Evolutionary conservation across 1,140 invertebrate genomes (phyloP).

Genomic region (Colletes latitarsis): DNA sequence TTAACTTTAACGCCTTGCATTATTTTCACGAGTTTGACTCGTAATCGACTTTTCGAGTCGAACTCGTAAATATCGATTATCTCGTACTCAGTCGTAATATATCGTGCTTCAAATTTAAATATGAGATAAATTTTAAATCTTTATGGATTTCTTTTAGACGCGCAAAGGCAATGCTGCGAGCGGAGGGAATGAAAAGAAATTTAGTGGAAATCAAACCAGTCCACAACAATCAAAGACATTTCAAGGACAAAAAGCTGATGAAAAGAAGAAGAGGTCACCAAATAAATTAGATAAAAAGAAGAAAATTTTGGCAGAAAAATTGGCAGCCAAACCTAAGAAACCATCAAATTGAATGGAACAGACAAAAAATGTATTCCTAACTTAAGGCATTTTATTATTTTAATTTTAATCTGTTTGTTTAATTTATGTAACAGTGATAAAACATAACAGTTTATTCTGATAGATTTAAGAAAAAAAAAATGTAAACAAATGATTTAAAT

Average conservation of each 20-base stretch:
- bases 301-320: constrained; percentile 71
- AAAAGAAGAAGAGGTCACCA: constrained; percentile 71
- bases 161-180: constrained; percentile 53
- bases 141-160: constrained; percentile 37
- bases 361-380: not conserved
- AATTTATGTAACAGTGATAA: not conserved
- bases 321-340: constrained; percentile 67
- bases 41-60: too few species aligned
- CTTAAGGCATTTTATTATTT: constrained; percentile 35
- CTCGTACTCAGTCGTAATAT: too few species aligned
- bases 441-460: not conserved
- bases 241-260: constrained; percentile 72
- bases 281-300: constrained; percentile 72
- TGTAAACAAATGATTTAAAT: not conserved
- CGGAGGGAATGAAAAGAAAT: constrained; percentile 49
- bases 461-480: not conserved
- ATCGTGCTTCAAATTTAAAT: too few species aligned
- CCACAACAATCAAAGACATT: constrained; percentile 52
- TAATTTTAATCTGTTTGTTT: not conserved
- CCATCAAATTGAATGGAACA: constrained; percentile 50
- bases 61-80: too few species aligned
- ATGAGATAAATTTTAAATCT: not conserved
- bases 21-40: too few species aligned
- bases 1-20: not conserved
- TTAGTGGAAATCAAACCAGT: constrained; percentile 64